Evolutionary conservation across 2,113 vertebrate species (phyloP).

Genomic region (Platycercus adscitus): DNA sequence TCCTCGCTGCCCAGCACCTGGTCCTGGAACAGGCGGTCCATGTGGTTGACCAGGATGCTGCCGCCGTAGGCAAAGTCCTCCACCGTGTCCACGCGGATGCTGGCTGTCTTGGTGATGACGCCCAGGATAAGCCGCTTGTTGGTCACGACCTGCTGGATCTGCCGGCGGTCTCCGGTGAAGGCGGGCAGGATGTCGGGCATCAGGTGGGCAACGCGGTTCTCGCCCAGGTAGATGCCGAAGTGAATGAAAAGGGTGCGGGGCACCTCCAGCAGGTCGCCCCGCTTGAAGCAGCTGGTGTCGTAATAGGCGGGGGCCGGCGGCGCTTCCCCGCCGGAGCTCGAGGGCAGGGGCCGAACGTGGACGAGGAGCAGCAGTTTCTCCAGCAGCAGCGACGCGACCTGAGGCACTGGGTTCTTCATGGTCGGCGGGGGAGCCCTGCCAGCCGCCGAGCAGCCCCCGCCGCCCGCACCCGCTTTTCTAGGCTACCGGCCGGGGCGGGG

Average conservation of each 20-base stretch:
- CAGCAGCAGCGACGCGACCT: constrained; percentile 81
- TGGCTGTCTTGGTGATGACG: constrained; percentile 82
- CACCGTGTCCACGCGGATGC: constrained; percentile 89
- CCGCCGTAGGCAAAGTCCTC: constrained; percentile 93
- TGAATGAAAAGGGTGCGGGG: constrained; percentile 89
- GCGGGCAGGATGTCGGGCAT: constrained; percentile 92
- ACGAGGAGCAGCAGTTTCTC: constrained; percentile 85
- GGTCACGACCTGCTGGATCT: constrained; percentile 82
- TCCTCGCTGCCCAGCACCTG: constrained; percentile 78
- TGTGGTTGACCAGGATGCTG: constrained; percentile 82
- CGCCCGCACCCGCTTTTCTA: constrained; percentile 1
- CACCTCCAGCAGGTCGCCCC: constrained; percentile 92
- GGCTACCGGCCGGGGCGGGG: not conserved
- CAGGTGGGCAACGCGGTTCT: constrained; percentile 90
- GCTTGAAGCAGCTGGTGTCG: constrained; percentile 76
- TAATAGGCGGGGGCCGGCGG: constrained; percentile 34
- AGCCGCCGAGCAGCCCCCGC: not conserved
- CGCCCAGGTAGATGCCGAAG: constrained; percentile 92
- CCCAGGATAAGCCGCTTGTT: constrained; percentile 91
- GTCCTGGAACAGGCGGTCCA: constrained; percentile 75
- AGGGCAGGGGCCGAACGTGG: constrained; percentile 75
- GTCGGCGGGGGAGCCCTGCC: not conserved
- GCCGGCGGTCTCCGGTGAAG: constrained; percentile 75
- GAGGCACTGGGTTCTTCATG: constrained; percentile 80
- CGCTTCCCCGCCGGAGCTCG: not conserved